These are phyloP conservation scores for Diadumene lineata DNA, from an alignment of 92 coral and sea anemone genomes.

Conservation along the genomic window DNA sequence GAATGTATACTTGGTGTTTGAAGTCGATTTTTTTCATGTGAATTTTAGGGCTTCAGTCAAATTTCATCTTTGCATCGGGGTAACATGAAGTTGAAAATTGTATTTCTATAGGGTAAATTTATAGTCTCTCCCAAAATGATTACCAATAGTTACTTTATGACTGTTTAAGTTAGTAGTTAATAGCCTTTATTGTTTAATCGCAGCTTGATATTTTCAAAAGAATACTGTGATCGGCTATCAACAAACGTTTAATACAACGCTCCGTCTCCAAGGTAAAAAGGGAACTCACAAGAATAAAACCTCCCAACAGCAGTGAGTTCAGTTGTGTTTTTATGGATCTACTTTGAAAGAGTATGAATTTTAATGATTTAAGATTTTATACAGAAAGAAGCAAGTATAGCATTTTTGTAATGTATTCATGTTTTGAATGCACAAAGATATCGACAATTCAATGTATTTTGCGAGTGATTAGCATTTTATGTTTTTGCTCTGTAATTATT, in stretches of 20 bases:
- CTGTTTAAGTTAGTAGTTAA: neutral
- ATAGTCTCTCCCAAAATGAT: neutral
- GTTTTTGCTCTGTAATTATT: too few relatives aligned
- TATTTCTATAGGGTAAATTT: neutral
- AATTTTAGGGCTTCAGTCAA: neutral
- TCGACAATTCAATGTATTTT: too few relatives aligned
- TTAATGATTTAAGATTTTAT: too few relatives aligned
- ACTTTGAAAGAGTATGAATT: too few relatives aligned
- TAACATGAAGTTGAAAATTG: neutral
- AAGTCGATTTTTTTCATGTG: neutral
- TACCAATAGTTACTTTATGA: neutral
- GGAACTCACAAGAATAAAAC: too few relatives aligned
- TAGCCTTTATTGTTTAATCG: neutral
- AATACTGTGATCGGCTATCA: neutral
- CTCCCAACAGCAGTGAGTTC: too few relatives aligned
- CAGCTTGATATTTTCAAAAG: neutral
- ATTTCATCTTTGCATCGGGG: neutral
- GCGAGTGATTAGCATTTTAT: too few relatives aligned
- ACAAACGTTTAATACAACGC: neutral
- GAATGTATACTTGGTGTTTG: neutral
- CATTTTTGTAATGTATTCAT: too few relatives aligned
- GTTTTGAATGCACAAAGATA: too few relatives aligned
- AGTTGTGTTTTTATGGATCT: too few relatives aligned
- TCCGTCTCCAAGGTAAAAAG: too few relatives aligned
- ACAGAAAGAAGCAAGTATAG: too few relatives aligned